Percentiles rank a stretch among this genome's conserved stretches.
These are phyloP conservation scores for Zoanthus sociatus DNA, from an alignment of 92 coral and sea anemone genomes.

Conservation along the genomic window DNA sequence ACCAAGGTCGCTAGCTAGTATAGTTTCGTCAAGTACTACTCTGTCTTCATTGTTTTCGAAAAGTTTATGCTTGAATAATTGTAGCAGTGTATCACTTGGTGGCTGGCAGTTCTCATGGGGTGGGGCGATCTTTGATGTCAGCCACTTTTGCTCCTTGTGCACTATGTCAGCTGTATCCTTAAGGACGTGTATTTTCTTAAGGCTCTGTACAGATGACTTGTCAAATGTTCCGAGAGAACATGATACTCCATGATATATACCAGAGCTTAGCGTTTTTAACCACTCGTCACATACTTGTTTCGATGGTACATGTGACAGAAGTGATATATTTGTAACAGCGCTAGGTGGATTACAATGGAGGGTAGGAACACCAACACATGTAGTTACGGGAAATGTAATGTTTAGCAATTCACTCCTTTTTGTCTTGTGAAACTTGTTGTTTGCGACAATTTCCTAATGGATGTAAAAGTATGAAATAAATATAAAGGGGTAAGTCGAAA, in stretches of 20 bases:
- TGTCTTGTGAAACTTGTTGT: background rate
- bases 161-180: slow-evolving; percentile 46
- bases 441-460: slow-evolving; percentile 13
- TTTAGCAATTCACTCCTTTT: background rate
- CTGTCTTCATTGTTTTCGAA: slow-evolving; percentile 24
- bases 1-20: slow-evolving; percentile 49
- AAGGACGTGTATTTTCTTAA: slow-evolving; percentile 48
- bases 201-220: slow-evolving; percentile 27
- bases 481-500: background rate
- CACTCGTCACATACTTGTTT: slow-evolving; percentile 8
- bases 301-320: slow-evolving; percentile 5
- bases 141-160: slow-evolving; percentile 56
- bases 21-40: slow-evolving; percentile 48
- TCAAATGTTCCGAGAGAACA: slow-evolving; percentile 60
- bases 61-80: slow-evolving; percentile 40
- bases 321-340: background rate
- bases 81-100: slow-evolving; percentile 21
- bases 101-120: slow-evolving; percentile 48
- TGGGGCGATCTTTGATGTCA: slow-evolving; percentile 6
- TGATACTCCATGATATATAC: slow-evolving; percentile 43
- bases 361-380: background rate
- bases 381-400: slow-evolving; percentile 5
- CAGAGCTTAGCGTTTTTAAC: slow-evolving; percentile 23
- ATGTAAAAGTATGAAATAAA: background rate
- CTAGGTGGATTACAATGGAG: background rate